phyloP scores from a whole-genome alignment of 1,140 invertebrate species.

The Drosophila sucinea region DNA sequence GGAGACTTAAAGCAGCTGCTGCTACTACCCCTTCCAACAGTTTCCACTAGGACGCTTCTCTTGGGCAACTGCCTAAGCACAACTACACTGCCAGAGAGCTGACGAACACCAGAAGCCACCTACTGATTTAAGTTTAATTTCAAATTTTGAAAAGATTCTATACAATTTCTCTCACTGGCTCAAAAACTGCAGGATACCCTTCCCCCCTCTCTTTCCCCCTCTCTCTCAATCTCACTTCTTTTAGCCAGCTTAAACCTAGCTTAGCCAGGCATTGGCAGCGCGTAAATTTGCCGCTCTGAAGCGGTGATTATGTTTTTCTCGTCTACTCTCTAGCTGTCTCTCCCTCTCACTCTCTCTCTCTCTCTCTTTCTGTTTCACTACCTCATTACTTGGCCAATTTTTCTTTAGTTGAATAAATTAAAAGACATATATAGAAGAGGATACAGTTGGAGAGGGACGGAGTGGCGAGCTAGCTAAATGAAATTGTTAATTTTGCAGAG shows the following conservation, averaged over 20 bases:
- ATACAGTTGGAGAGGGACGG: neutral
- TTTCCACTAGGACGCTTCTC: slow-evolving; percentile 20
- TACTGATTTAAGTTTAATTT: no score
- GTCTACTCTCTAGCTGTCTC: neutral
- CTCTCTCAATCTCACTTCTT: slow-evolving; percentile 25
- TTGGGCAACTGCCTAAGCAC: slow-evolving; percentile 7
- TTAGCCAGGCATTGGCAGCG: slow-evolving; percentile 53
- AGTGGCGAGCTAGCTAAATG: slow-evolving; percentile 50
- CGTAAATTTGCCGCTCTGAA: slow-evolving; percentile 69
- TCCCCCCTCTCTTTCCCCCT: neutral
- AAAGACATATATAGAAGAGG: neutral
- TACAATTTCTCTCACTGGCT: neutral
- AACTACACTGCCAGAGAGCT: neutral
- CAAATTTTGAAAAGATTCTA: no score
- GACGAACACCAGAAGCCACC: no score
- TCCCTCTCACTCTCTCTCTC: neutral
- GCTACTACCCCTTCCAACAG: slow-evolving; percentile 14
- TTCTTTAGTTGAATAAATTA: slow-evolving; percentile 41
- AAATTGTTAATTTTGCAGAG: slow-evolving; percentile 74
- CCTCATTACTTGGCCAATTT: slow-evolving; percentile 45
- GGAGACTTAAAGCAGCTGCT: slow-evolving; percentile 52
- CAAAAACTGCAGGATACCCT: neutral
- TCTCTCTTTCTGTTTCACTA: neutral
- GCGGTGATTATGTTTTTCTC: slow-evolving; percentile 72
- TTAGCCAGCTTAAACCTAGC: slow-evolving; percentile 47